Percentiles rank a stretch among this genome's conserved stretches.
Conservation (phyloP, 2,888 invertebrate species). For the Acleris laterana region DNA sequence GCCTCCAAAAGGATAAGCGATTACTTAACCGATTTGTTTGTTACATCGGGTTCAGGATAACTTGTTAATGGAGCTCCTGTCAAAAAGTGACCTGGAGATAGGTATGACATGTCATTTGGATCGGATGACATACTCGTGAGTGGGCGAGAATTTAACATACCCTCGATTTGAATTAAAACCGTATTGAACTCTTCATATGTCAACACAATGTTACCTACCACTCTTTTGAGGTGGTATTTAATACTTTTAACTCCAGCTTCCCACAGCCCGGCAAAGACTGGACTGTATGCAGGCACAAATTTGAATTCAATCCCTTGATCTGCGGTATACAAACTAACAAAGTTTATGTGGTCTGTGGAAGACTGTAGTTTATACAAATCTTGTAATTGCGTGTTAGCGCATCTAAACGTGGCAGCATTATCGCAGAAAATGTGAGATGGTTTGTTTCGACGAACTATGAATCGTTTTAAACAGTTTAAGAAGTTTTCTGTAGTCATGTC, state of each 20-base stretch:
- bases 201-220: too few species aligned
- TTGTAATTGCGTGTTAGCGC: constrained; percentile 11
- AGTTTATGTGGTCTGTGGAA: not conserved
- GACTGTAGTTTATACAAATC: constrained; percentile 7
- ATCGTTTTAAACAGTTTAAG: too few species aligned
- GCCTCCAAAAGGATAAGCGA: constrained; percentile 25
- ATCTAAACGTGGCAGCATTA: constrained; percentile 6
- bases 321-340: not conserved
- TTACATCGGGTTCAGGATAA: constrained; percentile 34
- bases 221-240: too few species aligned
- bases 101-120: constrained; percentile 3
- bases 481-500: too few species aligned
- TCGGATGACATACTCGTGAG: constrained; percentile 16
- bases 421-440: constrained; percentile 5
- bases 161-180: too few species aligned
- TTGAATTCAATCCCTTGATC: constrained; percentile 5
- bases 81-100: constrained; percentile 28
- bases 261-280: constrained; percentile 4
- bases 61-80: constrained; percentile 15
- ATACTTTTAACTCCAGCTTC: too few species aligned
- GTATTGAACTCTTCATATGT: too few species aligned
- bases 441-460: too few species aligned
- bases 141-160: not conserved
- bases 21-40: constrained; percentile 7
- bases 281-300: constrained; percentile 11